Percentiles rank a stretch among this genome's conserved stretches.
Evolutionary conservation across 1,140 invertebrate genomes (phyloP).

Genomic region (Nephila pilipes): DNA sequence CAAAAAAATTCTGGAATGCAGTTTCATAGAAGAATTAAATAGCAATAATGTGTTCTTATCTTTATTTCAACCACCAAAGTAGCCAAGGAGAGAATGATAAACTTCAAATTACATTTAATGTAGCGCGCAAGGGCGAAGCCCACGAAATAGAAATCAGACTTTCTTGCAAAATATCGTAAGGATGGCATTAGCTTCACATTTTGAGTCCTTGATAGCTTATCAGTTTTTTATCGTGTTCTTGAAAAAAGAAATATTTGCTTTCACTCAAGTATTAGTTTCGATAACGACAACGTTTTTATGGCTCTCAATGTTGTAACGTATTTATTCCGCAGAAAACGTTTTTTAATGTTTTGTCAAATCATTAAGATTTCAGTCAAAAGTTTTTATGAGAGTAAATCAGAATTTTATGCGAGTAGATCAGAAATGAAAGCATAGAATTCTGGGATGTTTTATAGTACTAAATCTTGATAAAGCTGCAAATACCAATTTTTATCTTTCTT

Average conservation of each 20-base stretch:
- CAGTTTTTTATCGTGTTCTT: conserved; percentile 33
- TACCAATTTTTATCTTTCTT: too few species aligned
- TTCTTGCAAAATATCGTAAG: neutral
- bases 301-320: neutral
- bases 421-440: too few species aligned
- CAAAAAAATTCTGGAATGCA: too few species aligned
- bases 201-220: conserved; percentile 10
- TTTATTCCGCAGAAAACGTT: neutral
- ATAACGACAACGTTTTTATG: neutral
- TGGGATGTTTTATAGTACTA: too few species aligned
- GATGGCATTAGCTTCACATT: conserved; percentile 24
- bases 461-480: too few species aligned
- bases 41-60: neutral
- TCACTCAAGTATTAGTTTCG: conserved; percentile 5
- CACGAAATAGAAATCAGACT: neutral
- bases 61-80: neutral
- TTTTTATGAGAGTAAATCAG: too few species aligned
- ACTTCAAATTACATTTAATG: neutral
- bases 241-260: conserved; percentile 30
- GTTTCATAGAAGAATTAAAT: neutral
- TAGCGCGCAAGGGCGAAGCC: neutral
- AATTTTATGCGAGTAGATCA: too few species aligned
- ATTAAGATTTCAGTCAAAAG: too few species aligned
- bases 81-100: neutral
- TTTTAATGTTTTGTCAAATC: too few species aligned